A percentile compares a stretch with the other conserved stretches of the same genome.
Evolutionary conservation across 2,888 invertebrate species (phyloP).

Genomic region (Baccha elongata): DNA sequence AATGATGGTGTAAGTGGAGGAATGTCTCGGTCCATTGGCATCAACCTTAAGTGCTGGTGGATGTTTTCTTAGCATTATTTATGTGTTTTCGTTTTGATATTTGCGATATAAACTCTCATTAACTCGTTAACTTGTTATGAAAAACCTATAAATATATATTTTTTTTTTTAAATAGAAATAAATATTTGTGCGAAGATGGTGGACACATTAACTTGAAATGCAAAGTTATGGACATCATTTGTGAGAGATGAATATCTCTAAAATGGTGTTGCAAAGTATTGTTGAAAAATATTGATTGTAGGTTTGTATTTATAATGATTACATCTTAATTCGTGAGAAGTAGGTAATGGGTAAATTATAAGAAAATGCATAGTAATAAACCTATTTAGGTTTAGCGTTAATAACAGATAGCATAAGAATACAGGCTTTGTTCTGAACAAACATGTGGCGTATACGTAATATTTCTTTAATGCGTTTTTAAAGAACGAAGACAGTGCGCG

Average conservation of each 20-base stretch:
- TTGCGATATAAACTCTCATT: constrained; percentile 41
- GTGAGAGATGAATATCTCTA: constrained; percentile 29
- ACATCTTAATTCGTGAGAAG: constrained; percentile 24
- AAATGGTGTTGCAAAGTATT: constrained; percentile 1
- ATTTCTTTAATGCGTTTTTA: constrained; percentile 16
- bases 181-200: constrained; percentile 25
- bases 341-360: background rate
- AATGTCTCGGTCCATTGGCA: constrained; percentile 42
- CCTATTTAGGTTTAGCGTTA: too few species aligned
- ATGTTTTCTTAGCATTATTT: constrained; percentile 36
- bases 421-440: too few species aligned
- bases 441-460: constrained; percentile 36
- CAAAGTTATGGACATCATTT: constrained; percentile 19
- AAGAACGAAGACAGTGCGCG: background rate
- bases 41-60: constrained; percentile 50
- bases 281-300: constrained; percentile 10
- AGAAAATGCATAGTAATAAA: too few species aligned
- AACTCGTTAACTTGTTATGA: constrained; percentile 48
- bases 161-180: constrained; percentile 12
- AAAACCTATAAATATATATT: constrained; percentile 20
- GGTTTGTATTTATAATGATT: constrained; percentile 22
- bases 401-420: too few species aligned
- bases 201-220: constrained; percentile 29
- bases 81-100: constrained; percentile 21
- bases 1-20: constrained; percentile 4